Evolutionary conservation across 1,140 invertebrate species (phyloP).

Genomic region (Drosophila nigromelanica): DNA sequence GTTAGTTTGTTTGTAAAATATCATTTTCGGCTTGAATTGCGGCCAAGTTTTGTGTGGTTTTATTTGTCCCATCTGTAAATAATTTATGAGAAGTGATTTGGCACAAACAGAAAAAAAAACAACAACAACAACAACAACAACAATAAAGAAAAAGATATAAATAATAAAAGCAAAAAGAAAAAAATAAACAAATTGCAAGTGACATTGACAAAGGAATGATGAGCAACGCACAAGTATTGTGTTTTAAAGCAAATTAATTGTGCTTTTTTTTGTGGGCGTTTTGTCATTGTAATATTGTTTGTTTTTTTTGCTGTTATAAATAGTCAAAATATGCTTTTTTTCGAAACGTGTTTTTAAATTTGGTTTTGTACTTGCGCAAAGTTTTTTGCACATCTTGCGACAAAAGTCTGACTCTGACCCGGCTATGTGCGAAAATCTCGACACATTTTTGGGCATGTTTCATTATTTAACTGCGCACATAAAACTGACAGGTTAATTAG

Average conservation of each 20-base stretch:
- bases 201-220: conserved; percentile 44
- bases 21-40: conserved; percentile 21
- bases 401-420: background rate
- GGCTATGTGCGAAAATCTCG: conserved; percentile 29
- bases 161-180: conserved; percentile 4
- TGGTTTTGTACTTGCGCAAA: conserved; percentile 2
- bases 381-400: conserved; percentile 21
- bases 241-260: conserved; percentile 24
- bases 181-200: conserved; percentile 35
- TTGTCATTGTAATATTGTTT: conserved; percentile 29
- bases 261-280: conserved; percentile 26
- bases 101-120: conserved; percentile 30
- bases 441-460: conserved; percentile 44
- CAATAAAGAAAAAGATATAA: conserved; percentile 13
- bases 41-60: conserved; percentile 4
- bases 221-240: conserved; percentile 24
- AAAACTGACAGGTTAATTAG: conserved; percentile 55
- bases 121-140: conserved; percentile 23
- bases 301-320: conserved; percentile 5
- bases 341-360: conserved; percentile 30
- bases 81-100: conserved; percentile 51
- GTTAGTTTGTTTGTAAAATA: conserved; percentile 38
- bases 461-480: conserved; percentile 52
- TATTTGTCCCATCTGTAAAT: conserved; percentile 44
- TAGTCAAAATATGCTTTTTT: conserved; percentile 30